A percentile compares a stretch with the other conserved stretches of the same genome.
Conservation (phyloP, 2,888 invertebrate species). For the Epinotia nisella region DNA sequence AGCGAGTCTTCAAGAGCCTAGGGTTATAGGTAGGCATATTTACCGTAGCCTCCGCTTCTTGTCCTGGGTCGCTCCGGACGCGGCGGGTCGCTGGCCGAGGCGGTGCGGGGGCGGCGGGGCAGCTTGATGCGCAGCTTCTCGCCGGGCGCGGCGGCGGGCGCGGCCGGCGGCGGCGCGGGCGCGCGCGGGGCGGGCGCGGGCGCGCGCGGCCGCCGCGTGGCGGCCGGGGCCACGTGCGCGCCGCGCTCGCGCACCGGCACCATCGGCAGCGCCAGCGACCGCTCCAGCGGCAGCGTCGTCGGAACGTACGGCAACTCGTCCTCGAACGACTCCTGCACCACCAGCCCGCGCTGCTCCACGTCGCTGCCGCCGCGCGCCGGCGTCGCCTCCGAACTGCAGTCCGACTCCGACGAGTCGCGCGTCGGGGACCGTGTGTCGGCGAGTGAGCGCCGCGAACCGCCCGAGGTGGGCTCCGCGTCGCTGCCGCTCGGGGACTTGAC, state of each 20-base stretch:
- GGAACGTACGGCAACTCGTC: conserved; percentile 95
- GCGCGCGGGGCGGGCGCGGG: conserved; percentile 32
- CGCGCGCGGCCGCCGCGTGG: conserved; percentile 49
- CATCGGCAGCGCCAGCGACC: conserved; percentile 91
- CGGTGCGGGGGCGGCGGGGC: conserved; percentile 72
- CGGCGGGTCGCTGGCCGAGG: conserved; percentile 51
- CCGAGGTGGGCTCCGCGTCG: conserved; percentile 42
- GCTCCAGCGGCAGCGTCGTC: conserved; percentile 94
- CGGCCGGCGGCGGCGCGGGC: conserved; percentile 48
- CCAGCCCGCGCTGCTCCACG: conserved; percentile 88
- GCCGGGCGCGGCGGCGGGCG: conserved; percentile 61
- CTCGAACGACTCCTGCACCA: conserved; percentile 93
- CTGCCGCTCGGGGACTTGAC: conserved; percentile 16
- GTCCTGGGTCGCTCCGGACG: conserved; percentile 61
- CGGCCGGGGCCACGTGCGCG: conserved; percentile 67
- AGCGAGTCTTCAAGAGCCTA: no score
- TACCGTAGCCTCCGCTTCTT: conserved; percentile 67
- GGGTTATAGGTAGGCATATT: conserved; percentile 27
- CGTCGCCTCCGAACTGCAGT: conserved; percentile 86
- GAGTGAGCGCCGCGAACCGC: conserved; percentile 48
- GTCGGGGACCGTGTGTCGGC: conserved; percentile 50
- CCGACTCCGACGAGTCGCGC: conserved; percentile 88
- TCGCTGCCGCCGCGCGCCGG: conserved; percentile 76
- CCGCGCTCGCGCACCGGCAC: conserved; percentile 87
- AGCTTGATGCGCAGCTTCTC: conserved; percentile 64